These are phyloP conservation scores for Corydoras sp. DNA, from an alignment of 2,113 vertebrate genomes.

Conservation along the genomic window DNA sequence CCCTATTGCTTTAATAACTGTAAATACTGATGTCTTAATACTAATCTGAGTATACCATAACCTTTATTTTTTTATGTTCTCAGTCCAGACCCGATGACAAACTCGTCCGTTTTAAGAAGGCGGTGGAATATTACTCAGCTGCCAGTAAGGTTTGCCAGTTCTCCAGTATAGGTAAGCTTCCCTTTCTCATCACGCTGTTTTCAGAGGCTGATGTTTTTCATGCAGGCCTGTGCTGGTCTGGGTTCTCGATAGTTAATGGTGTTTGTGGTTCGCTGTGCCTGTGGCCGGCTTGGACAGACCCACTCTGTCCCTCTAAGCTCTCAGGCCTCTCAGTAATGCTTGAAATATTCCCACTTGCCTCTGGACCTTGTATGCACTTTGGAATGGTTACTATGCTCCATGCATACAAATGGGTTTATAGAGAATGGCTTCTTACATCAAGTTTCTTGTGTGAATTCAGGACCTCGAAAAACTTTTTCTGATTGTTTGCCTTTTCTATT, in stretches of 20 bases:
- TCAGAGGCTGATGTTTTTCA: not conserved
- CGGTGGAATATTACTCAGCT: constrained; percentile 87
- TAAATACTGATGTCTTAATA: too few relatives aligned
- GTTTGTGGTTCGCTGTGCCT: not conserved
- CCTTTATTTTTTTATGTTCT: constrained; percentile 42
- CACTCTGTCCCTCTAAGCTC: constrained; percentile 13
- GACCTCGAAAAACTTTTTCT: too few relatives aligned
- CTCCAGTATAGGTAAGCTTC: constrained; percentile 56
- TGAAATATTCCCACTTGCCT: constrained; percentile 44
- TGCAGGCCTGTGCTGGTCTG: not conserved
- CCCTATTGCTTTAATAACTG: too few relatives aligned
- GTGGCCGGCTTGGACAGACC: constrained; percentile 40
- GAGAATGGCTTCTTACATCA: constrained; percentile 28
- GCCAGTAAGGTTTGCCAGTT: constrained; percentile 74
- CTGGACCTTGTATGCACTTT: constrained; percentile 45
- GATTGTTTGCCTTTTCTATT: too few relatives aligned
- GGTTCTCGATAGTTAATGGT: not conserved
- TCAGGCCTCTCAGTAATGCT: constrained; percentile 44
- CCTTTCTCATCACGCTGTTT: not conserved
- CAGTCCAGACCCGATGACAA: constrained; percentile 94
- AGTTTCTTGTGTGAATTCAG: too few relatives aligned
- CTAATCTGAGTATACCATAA: too few relatives aligned
- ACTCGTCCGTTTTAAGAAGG: constrained; percentile 89
- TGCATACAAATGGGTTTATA: constrained; percentile 51
- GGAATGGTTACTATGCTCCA: constrained; percentile 40